Percentiles rank a stretch among this genome's conserved stretches.
These are phyloP conservation scores for Odontothrips loti DNA, from an alignment of 2,888 invertebrate genomes.

Conservation along the genomic window DNA sequence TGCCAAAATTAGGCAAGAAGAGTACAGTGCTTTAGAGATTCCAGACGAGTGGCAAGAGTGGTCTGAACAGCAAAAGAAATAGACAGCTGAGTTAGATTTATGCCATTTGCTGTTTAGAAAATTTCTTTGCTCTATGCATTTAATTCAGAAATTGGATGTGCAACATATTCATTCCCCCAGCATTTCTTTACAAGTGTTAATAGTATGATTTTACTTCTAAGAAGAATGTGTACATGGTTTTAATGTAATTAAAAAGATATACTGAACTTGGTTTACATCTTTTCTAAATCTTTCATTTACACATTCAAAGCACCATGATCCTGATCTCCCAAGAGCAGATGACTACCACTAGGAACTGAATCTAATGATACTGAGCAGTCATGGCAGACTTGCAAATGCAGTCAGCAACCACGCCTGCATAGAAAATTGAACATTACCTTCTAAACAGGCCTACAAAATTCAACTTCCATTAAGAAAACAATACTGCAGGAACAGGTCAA, in stretches of 20 bases:
- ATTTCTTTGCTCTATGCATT: neutral
- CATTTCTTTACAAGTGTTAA: neutral
- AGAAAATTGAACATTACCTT: too few relatives aligned
- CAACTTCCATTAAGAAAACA: too few relatives aligned
- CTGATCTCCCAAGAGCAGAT: neutral
- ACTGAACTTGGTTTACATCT: neutral
- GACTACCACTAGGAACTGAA: neutral
- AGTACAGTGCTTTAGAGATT: neutral
- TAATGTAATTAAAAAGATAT: neutral
- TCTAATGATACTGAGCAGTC: too few relatives aligned
- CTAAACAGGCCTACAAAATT: too few relatives aligned
- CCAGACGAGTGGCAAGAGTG: neutral
- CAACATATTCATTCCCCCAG: neutral
- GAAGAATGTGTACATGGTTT: neutral
- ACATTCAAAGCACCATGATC: neutral
- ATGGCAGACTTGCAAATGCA: too few relatives aligned
- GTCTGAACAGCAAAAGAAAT: neutral
- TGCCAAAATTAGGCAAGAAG: neutral
- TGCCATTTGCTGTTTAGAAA: too few relatives aligned
- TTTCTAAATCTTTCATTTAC: neutral
- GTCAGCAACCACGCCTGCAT: too few relatives aligned
- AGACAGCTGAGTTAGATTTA: neutral
- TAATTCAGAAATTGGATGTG: neutral
- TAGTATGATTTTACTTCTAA: neutral
- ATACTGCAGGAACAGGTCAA: neutral